These are phyloP conservation scores for Lycaena phlaeas DNA, from an alignment of 2,888 invertebrate genomes.

Conservation along the genomic window DNA sequence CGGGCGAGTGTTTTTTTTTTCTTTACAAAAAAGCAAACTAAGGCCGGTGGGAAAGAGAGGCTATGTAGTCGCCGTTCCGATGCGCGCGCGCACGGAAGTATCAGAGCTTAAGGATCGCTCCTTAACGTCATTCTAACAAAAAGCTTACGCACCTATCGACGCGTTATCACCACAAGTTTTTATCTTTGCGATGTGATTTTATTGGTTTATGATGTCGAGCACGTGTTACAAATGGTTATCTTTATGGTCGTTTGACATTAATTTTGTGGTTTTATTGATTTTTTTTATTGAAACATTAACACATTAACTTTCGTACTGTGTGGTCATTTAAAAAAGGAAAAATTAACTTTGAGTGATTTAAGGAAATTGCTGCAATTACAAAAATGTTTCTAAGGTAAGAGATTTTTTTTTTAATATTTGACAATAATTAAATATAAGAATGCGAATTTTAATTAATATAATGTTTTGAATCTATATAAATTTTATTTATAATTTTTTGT, in stretches of 20 bases:
- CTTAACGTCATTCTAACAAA: constrained; percentile 68
- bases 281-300: constrained; percentile 60
- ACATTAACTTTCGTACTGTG: constrained; percentile 49
- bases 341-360: constrained; percentile 35
- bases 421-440: too few relatives aligned
- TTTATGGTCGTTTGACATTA: constrained; percentile 59
- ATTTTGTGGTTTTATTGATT: constrained; percentile 57
- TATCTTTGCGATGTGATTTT: constrained; percentile 27
- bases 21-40: constrained; percentile 58
- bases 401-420: constrained; percentile 11
- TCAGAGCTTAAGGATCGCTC: constrained; percentile 62
- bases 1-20: constrained; percentile 39
- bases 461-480: too few relatives aligned
- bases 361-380: constrained; percentile 25
- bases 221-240: constrained; percentile 62
- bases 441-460: too few relatives aligned
- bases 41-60: constrained; percentile 66
- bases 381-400: constrained; percentile 59
- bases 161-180: constrained; percentile 47
- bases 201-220: constrained; percentile 60
- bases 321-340: constrained; percentile 50
- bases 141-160: constrained; percentile 67
- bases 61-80: constrained; percentile 66
- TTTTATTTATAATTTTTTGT: too few relatives aligned
- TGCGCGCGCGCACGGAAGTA: constrained; percentile 68